Conservation (phyloP, 1,140 invertebrate genomes). For the Acromyrmex charruanus region DNA sequence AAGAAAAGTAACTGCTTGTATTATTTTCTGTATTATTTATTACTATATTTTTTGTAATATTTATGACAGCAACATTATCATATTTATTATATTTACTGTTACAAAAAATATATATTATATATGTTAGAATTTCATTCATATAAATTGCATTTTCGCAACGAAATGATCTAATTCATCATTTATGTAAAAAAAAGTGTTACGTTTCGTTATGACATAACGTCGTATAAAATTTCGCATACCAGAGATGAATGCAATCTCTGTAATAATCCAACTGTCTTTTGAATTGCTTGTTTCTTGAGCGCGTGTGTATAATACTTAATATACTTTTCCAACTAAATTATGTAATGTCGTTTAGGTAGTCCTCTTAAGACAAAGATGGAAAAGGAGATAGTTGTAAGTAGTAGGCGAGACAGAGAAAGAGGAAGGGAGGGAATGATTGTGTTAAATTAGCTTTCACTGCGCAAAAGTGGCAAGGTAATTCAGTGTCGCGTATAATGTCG, state of each 20-base stretch:
- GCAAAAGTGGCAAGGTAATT: conserved; percentile 58
- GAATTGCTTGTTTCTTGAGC: conserved; percentile 10
- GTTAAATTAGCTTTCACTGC: conserved; percentile 79
- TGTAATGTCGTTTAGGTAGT: conserved; percentile 29
- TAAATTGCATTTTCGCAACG: background rate
- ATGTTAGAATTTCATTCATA: background rate
- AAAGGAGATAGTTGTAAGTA: background rate
- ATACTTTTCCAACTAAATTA: conserved; percentile 31
- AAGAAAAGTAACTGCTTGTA: background rate
- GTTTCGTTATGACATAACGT: background rate
- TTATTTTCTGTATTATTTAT: conserved; percentile 2
- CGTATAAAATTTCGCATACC: background rate
- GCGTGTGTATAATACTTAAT: conserved; percentile 16
- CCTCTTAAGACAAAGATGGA: conserved; percentile 4
- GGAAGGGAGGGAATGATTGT: conserved; percentile 69
- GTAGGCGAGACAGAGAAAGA: conserved; percentile 3
- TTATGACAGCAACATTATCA: background rate
- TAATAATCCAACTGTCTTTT: conserved; percentile 31
- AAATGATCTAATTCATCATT: background rate
- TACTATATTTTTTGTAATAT: background rate
- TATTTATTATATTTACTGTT: background rate
- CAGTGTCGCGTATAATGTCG: conserved; percentile 42
- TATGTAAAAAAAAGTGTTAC: background rate
- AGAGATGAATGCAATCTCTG: conserved; percentile 9
- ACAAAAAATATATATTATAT: background rate